These are phyloP conservation scores for Tupiocoris notatus DNA, from an alignment of 2,888 invertebrate genomes.

Conservation along the genomic window DNA sequence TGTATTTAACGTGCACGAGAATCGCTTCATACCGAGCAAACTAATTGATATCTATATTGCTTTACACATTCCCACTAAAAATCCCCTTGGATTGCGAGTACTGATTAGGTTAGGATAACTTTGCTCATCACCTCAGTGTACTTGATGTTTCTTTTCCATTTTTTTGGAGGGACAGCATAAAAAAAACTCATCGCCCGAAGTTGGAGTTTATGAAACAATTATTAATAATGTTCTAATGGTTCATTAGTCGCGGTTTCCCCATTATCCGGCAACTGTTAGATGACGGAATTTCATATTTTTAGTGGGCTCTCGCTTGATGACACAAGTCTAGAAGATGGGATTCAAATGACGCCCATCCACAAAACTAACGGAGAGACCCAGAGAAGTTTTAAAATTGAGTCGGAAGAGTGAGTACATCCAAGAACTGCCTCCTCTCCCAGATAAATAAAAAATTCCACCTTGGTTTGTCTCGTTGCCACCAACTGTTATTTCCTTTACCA, in stretches of 20 bases:
- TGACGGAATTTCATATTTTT: constrained; percentile 35
- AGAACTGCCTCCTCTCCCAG: constrained; percentile 21
- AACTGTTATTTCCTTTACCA: constrained; percentile 15
- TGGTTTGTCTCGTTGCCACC: constrained; percentile 4
- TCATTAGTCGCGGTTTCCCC: not conserved
- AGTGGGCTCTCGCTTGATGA: constrained; percentile 38
- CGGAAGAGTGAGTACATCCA: constrained; percentile 35
- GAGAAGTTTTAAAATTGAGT: constrained; percentile 32
- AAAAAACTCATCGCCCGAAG: too few relatives aligned
- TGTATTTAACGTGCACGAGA: not conserved
- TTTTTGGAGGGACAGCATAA: too few relatives aligned
- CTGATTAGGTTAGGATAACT: too few relatives aligned
- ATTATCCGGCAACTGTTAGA: not conserved
- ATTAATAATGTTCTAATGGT: too few relatives aligned
- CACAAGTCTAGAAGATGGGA: constrained; percentile 35
- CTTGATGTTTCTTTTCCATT: too few relatives aligned
- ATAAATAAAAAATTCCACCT: constrained; percentile 6
- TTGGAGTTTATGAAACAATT: too few relatives aligned
- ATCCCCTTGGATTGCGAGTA: not conserved
- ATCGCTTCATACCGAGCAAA: not conserved
- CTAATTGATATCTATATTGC: not conserved
- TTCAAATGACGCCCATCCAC: constrained; percentile 38
- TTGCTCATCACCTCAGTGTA: too few relatives aligned
- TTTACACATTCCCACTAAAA: not conserved
- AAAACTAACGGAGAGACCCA: constrained; percentile 29